Evolutionary conservation across 2,888 invertebrate genomes (phyloP).

Genomic region (Drosophila tripunctata): DNA sequence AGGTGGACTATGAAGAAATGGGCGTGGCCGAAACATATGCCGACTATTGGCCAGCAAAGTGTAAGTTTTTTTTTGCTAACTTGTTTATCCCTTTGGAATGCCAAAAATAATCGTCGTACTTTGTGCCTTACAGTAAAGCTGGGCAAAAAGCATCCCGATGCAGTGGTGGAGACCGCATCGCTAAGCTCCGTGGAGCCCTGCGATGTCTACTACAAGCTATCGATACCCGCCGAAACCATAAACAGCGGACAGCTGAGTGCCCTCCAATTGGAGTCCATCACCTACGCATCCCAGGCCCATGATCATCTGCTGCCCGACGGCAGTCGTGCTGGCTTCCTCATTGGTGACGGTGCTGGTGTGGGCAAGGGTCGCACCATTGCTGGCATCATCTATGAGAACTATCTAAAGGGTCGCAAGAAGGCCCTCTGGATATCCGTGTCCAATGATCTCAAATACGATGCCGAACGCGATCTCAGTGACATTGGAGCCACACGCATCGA

Average conservation of each 20-base stretch:
- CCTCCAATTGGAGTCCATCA: constrained; percentile 97
- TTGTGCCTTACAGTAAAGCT: constrained; percentile 89
- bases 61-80: constrained; percentile 85
- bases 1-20: constrained; percentile 97
- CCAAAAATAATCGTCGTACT: no score
- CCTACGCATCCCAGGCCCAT: constrained; percentile 98
- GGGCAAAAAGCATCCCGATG: constrained; percentile 98
- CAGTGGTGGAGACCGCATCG: constrained; percentile 99
- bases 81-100: neutral
- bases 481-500: constrained; percentile 96
- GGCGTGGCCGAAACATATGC: constrained; percentile 99
- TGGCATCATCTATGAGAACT: constrained; percentile 99
- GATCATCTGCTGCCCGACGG: constrained; percentile 94
- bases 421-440: constrained; percentile 99
- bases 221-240: constrained; percentile 93
- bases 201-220: constrained; percentile 94
- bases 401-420: constrained; percentile 94
- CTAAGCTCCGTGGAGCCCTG: constrained; percentile 97
- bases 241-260: constrained; percentile 95
- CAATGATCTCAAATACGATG: constrained; percentile 98
- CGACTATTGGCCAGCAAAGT: constrained; percentile 98
- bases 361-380: constrained; percentile 99
- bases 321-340: constrained; percentile 96
- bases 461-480: constrained; percentile 97
- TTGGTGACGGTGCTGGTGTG: constrained; percentile 99